Conservation (phyloP, 2,888 invertebrate species). For the Aphodius granarius region DNA sequence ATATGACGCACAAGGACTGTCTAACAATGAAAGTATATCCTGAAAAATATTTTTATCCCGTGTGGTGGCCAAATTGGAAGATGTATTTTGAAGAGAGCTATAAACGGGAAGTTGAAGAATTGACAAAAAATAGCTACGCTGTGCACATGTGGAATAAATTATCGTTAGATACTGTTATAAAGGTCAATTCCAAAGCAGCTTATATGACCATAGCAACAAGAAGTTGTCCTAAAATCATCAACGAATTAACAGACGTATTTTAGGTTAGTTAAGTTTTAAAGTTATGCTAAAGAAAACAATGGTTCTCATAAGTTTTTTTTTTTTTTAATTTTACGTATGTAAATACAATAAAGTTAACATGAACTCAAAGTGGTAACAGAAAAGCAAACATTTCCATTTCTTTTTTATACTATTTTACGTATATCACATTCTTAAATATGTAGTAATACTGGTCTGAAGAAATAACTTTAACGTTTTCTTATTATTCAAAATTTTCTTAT, state of each 20-base stretch:
- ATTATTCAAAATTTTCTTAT: too few relatives aligned
- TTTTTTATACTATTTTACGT: too few relatives aligned
- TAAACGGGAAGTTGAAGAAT: not conserved
- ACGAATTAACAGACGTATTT: not conserved
- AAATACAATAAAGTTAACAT: not conserved
- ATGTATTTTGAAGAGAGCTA: not conserved
- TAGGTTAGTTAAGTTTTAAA: not conserved
- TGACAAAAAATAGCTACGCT: not conserved
- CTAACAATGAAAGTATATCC: not conserved
- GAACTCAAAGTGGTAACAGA: too few relatives aligned
- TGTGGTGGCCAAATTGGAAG: not conserved
- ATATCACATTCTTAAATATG: not conserved
- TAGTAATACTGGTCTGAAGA: not conserved
- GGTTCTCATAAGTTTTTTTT: not conserved
- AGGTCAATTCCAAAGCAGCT: not conserved
- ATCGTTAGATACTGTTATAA: not conserved
- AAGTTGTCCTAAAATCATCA: not conserved
- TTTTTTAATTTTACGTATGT: not conserved
- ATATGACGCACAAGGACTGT: not conserved
- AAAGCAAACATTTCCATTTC: too few relatives aligned
- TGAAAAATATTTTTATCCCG: not conserved
- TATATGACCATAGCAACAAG: not conserved
- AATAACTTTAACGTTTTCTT: not conserved
- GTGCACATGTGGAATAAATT: not conserved
- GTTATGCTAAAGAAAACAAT: not conserved